Evolutionary conservation across 1,140 invertebrate species (phyloP).

Genomic region (Lepidurus packardi): DNA sequence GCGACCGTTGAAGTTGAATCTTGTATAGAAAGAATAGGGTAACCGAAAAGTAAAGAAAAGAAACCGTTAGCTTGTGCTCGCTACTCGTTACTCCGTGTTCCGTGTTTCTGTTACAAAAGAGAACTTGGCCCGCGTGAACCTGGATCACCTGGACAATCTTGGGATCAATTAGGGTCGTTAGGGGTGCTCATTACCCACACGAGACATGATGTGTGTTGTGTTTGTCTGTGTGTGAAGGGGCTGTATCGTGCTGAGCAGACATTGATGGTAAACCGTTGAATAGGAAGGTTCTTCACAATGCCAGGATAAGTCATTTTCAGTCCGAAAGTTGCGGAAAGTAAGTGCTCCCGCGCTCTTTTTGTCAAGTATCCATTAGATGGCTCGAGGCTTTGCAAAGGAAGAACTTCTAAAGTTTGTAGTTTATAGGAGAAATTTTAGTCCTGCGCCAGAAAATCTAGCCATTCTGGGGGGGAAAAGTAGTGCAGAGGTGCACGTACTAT

Average conservation of each 20-base stretch:
- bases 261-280: too few species aligned
- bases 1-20: constrained; percentile 13
- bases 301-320: background rate
- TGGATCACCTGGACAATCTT: background rate
- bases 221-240: too few species aligned
- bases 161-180: background rate
- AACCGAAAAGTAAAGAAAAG: constrained; percentile 1
- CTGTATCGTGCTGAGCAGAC: too few species aligned
- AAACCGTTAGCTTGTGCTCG: constrained; percentile 1
- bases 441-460: background rate
- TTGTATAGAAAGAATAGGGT: background rate
- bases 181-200: background rate
- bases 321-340: background rate
- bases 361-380: background rate
- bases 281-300: too few species aligned
- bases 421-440: background rate
- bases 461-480: background rate
- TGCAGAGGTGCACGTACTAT: background rate
- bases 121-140: constrained; percentile 1
- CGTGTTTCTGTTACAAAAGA: constrained; percentile 2
- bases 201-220: background rate
- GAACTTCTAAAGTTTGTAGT: background rate
- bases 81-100: background rate
- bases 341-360: background rate
- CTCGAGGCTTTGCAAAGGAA: background rate